These are phyloP conservation scores for Sebastes steindachneri DNA, from an alignment of 2,797 vertebrate genomes.

Conservation along the genomic window DNA sequence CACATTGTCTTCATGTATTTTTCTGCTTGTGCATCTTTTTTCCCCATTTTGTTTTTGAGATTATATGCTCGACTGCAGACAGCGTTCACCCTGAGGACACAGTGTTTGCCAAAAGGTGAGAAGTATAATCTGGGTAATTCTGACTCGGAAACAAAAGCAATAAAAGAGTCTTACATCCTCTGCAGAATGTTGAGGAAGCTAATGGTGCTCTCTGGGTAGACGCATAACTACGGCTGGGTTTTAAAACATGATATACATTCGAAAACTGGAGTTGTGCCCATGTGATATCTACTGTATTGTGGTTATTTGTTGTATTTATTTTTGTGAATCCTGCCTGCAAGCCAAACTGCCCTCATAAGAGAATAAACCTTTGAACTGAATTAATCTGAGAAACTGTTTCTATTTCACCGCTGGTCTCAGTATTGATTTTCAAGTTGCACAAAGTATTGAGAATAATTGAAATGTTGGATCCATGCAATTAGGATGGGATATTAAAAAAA, in stretches of 20 bases:
- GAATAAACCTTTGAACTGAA: constrained; percentile 3
- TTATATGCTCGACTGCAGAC: not conserved
- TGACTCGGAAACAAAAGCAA: constrained; percentile 8
- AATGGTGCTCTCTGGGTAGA: constrained; percentile 22
- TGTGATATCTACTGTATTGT: not conserved
- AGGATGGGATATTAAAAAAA: constrained; percentile 8
- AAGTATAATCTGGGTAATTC: constrained; percentile 3
- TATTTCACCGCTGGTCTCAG: not conserved
- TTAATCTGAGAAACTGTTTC: not conserved
- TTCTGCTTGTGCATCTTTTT: not conserved
- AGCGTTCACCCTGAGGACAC: constrained; percentile 4
- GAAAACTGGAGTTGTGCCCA: not conserved
- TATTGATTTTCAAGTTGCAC: not conserved
- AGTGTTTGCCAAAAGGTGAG: constrained; percentile 20
- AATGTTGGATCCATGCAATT: not conserved
- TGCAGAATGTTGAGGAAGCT: constrained; percentile 8
- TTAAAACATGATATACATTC: constrained; percentile 3
- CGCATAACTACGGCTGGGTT: not conserved
- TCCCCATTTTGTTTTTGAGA: not conserved
- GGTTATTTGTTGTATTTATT: not conserved
- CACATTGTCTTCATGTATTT: not conserved
- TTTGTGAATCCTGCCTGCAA: not conserved
- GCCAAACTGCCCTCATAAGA: constrained; percentile 17
- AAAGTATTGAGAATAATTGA: not conserved
- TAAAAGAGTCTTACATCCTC: not conserved